These are phyloP conservation scores for Brachirus orientalis DNA, from an alignment of 2,113 vertebrate genomes.

Conservation along the genomic window DNA sequence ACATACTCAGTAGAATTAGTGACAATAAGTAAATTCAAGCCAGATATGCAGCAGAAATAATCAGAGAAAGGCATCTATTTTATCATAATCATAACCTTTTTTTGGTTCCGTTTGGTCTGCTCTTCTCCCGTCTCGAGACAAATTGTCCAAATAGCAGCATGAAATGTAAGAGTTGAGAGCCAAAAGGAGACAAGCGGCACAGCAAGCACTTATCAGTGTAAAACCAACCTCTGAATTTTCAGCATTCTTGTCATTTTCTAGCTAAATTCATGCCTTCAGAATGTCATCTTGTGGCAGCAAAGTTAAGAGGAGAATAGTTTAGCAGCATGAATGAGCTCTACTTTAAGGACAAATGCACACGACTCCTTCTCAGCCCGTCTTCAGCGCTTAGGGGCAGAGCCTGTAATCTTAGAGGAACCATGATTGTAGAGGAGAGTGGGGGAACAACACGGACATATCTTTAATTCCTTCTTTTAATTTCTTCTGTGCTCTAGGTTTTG, in stretches of 20 bases:
- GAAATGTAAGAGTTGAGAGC: constrained; percentile 55
- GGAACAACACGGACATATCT: constrained; percentile 27
- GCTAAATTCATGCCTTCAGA: constrained; percentile 69
- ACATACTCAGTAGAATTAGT: background rate
- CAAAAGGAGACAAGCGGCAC: constrained; percentile 66
- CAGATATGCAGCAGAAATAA: no score
- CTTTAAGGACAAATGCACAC: constrained; percentile 34
- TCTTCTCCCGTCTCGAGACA: constrained; percentile 17
- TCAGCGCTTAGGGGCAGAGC: constrained; percentile 23
- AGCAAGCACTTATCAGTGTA: constrained; percentile 74
- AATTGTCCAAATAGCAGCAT: constrained; percentile 50
- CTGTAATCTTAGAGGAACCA: constrained; percentile 55
- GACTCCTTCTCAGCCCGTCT: constrained; percentile 25
- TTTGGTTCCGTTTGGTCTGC: constrained; percentile 16
- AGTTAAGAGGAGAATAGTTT: constrained; percentile 44
- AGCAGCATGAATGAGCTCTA: constrained; percentile 52
- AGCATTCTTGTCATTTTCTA: constrained; percentile 75
- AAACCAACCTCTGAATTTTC: constrained; percentile 66
- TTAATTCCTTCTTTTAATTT: constrained; percentile 28
- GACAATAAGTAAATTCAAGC: background rate
- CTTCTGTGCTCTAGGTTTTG: constrained; percentile 27
- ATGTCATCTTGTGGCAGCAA: constrained; percentile 66
- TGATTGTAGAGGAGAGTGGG: constrained; percentile 7
- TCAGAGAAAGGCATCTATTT: background rate
- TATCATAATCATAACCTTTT: background rate